These are phyloP conservation scores for Remorina albescens DNA, from an alignment of 2,797 vertebrate genomes.

Conservation along the genomic window DNA sequence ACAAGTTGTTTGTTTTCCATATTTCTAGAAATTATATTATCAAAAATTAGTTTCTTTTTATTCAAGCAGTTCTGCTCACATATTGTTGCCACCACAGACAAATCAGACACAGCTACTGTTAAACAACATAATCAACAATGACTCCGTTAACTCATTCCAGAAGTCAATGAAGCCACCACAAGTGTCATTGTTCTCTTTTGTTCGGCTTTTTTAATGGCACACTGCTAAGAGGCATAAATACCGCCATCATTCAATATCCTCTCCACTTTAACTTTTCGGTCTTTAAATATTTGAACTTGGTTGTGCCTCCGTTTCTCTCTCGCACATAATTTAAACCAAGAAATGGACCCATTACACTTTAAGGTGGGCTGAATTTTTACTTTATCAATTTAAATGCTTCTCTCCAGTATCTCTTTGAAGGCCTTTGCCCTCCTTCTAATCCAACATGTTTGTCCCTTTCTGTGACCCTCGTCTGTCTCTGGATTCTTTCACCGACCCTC, in stretches of 20 bases:
- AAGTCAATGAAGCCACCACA: background rate
- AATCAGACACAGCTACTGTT: background rate
- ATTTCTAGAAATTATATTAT: too few species aligned
- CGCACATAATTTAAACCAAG: slow-evolving; percentile 39
- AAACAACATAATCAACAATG: background rate
- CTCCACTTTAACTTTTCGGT: background rate
- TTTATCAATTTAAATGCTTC: slow-evolving; percentile 33
- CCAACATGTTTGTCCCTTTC: slow-evolving; percentile 45
- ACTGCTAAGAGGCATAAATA: background rate
- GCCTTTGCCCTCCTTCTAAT: slow-evolving; percentile 48
- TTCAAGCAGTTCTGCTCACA: background rate
- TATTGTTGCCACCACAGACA: too few species aligned
- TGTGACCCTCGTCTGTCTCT: slow-evolving; percentile 51
- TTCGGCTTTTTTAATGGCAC: background rate
- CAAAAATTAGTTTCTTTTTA: background rate
- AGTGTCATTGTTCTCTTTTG: background rate
- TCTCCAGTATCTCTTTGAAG: slow-evolving; percentile 17
- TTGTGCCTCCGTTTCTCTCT: slow-evolving; percentile 31
- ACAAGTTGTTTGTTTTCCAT: too few species aligned
- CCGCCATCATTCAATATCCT: background rate
- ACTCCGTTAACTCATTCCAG: background rate
- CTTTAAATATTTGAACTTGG: slow-evolving; percentile 7
- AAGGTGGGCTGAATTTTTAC: slow-evolving; percentile 37
- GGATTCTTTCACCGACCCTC: slow-evolving; percentile 48
- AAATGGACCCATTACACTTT: slow-evolving; percentile 15